Percentiles rank a stretch among this genome's conserved stretches.
These are phyloP conservation scores for Scleropages formosus DNA, from an alignment of 2,797 vertebrate genomes.

Conservation along the genomic window DNA sequence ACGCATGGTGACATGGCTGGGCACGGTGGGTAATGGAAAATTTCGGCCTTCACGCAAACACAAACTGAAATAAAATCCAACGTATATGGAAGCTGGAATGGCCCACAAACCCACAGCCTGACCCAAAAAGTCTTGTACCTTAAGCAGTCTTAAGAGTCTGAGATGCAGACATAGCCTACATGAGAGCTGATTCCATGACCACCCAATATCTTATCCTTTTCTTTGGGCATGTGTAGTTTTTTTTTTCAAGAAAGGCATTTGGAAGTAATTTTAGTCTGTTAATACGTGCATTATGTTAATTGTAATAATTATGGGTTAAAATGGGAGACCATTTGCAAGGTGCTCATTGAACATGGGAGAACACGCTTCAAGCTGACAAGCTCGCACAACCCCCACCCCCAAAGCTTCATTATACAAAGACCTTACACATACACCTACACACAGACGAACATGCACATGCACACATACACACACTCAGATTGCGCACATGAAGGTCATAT, in stretches of 20 bases:
- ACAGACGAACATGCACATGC: not conserved
- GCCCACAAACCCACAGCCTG: too few relatives aligned
- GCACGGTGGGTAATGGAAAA: too few relatives aligned
- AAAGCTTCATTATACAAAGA: too few relatives aligned
- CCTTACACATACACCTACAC: not conserved
- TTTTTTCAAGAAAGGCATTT: slow-evolving; percentile 29
- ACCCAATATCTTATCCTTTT: not conserved
- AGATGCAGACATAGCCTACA: not conserved
- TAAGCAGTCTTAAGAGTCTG: not conserved
- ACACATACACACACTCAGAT: slow-evolving; percentile 8
- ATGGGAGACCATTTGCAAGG: slow-evolving; percentile 27
- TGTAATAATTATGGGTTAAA: slow-evolving; percentile 33
- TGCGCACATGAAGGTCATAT: not conserved
- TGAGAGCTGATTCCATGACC: not conserved
- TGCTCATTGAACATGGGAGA: slow-evolving; percentile 14
- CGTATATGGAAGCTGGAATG: too few relatives aligned
- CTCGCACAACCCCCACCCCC: not conserved
- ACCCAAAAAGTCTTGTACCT: too few relatives aligned
- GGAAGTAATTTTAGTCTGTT: slow-evolving; percentile 33
- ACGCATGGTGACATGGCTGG: too few relatives aligned
- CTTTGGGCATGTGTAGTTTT: not conserved
- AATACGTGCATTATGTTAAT: slow-evolving; percentile 36
- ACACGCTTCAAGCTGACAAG: slow-evolving; percentile 8
- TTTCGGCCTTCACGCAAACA: too few relatives aligned
- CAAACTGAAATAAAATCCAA: too few relatives aligned